Base-by-base conservation (phyloP, 2,113 vertebrate species). In the Naja naja region DNA sequence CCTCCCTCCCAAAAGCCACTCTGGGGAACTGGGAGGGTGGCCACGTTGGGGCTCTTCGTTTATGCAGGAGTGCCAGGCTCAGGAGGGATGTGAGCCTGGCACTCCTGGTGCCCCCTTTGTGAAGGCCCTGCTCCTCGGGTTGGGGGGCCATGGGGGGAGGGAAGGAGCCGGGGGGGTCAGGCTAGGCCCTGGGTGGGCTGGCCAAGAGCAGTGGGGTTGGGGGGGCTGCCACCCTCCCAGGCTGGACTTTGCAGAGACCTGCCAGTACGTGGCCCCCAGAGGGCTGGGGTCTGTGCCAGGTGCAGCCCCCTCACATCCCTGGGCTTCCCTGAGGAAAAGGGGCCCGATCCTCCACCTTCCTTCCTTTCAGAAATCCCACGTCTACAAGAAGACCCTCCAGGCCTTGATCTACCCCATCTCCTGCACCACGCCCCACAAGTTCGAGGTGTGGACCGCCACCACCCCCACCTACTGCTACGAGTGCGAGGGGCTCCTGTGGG, bases 401-500 rank as follows among this genome's bases (percentile, higher is more conserved):
- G 99, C 99, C 94, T 98, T 99, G 96, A 99, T 99, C 97, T 99
- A 99, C 96, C 99, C 99, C 87, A 99, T 99, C 96, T 99, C 99
- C 30, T 99, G 99, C 96, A 99, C 99, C 43, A 99, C 99, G 1
- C 99, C 99, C 0, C 99, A 99, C 96, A 99, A 99, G 97, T 99
- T 99, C 1, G 99, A 99, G 93, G 98, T 99, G 81, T 99, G 99
- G 99, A 98, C 99, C 0, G 99, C 99, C 93, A 99, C 99, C 0
- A 99, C 99, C 2, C 99, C 99, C 0, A 99, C 99, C 18, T 99
- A 99, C 97, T 99, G 99, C 98, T 99, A 99, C 0, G 99, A 99
- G 91, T 99, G 99, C 3, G 99, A 99, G 97, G 99, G 99, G 8
- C 97, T 99, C 88, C 97, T 99, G 92, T 99, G 99, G 99, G 99